Percentiles rank a stretch among this genome's conserved stretches.
Evolutionary conservation across 2,888 invertebrate genomes (phyloP).

Genomic region (Chymomyza procnemis): DNA sequence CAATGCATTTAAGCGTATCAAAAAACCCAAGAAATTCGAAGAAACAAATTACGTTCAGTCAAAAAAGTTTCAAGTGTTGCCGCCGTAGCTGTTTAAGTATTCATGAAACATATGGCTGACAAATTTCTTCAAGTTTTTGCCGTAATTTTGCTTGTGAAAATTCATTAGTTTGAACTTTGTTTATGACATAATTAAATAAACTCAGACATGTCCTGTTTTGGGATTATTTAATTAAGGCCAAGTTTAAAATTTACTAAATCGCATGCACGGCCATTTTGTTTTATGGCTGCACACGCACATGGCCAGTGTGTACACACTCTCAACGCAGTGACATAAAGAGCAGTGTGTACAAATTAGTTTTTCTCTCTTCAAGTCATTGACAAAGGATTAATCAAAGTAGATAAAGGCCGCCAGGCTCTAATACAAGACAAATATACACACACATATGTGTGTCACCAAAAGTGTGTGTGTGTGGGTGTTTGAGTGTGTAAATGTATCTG

Average conservation of each 20-base stretch:
- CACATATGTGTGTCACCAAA: conserved; percentile 7
- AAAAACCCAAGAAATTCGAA: not conserved
- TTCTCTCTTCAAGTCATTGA: conserved; percentile 41
- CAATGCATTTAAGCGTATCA: not conserved
- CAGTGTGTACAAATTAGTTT: conserved; percentile 52
- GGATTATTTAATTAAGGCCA: conserved; percentile 2
- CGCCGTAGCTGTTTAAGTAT: not conserved
- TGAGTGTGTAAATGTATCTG: conserved; percentile 22
- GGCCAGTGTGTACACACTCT: not conserved
- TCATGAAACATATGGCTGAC: not conserved
- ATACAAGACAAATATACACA: conserved; percentile 22
- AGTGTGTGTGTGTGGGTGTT: conserved; percentile 3
- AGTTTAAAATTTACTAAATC: conserved; percentile 20
- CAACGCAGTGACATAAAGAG: conserved; percentile 14
- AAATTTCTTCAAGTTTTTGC: not conserved
- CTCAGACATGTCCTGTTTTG: not conserved
- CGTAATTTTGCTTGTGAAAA: not conserved
- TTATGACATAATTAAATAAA: conserved; percentile 3
- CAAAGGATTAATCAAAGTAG: conserved; percentile 59
- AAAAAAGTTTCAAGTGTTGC: not conserved
- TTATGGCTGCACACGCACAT: conserved; percentile 27
- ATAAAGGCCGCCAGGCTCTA: conserved; percentile 9
- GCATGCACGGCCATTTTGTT: conserved; percentile 37
- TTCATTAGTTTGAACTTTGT: conserved; percentile 7
- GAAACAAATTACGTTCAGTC: not conserved